phyloP scores from a whole-genome alignment of 37 sponge, comb jelly and placozoan genomes.

The Mnemiopsis leidyi region DNA sequence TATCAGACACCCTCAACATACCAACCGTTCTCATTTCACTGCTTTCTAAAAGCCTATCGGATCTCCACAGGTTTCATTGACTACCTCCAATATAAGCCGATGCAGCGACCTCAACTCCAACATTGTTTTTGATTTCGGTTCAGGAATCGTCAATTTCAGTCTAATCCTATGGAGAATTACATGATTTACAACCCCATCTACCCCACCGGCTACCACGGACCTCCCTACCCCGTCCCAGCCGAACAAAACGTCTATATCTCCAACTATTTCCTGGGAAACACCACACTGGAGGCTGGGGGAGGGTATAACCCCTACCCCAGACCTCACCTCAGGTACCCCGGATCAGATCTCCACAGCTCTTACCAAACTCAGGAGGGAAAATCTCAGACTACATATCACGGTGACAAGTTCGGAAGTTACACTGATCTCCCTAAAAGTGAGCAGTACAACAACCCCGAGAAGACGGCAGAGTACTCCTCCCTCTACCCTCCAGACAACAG shows the following conservation, averaged over 20 bases:
- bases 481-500: neutral
- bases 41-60: neutral
- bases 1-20: neutral
- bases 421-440: neutral
- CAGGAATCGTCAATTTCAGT: neutral
- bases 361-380: neutral
- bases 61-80: neutral
- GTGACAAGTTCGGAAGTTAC: neutral
- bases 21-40: neutral
- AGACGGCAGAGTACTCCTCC: neutral
- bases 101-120: neutral
- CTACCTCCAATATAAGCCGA: neutral
- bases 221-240: neutral
- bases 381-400: neutral
- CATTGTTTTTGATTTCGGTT: neutral
- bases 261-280: slow-evolving; percentile 52
- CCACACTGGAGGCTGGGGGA: neutral
- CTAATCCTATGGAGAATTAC: neutral
- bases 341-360: neutral
- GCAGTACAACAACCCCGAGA: neutral
- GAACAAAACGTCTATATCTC: slow-evolving; percentile 54
- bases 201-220: neutral
- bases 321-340: neutral
- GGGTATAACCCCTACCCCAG: neutral
- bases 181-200: neutral